A percentile compares a stretch with the other conserved stretches of the same genome.
Conservation (phyloP, 2,113 vertebrate genomes). For the Lagopus muta region DNA sequence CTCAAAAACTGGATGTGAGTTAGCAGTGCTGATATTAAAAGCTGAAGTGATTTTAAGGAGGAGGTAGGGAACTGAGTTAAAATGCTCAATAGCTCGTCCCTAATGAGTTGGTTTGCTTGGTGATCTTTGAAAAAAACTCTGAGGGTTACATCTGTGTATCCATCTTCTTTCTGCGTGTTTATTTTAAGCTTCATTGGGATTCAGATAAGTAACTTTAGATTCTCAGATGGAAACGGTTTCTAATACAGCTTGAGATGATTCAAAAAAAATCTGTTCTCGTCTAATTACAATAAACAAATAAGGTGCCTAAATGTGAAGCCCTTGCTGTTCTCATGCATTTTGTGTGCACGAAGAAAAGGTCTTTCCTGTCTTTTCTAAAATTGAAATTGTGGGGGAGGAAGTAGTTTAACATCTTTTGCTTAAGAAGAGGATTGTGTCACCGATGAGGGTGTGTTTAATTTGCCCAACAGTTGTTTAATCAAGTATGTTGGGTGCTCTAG, state of each 20-base stretch:
- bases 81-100: not conserved
- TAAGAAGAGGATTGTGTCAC: conserved; percentile 41
- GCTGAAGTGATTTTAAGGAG: not conserved
- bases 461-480: conserved; percentile 48
- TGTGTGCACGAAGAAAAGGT: not conserved
- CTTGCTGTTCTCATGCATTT: not conserved
- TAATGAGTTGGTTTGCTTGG: not conserved
- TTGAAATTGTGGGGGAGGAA: not conserved
- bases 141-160: not conserved
- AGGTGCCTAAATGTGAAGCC: not conserved
- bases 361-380: not conserved
- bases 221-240: not conserved
- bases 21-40: not conserved
- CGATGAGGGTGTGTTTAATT: conserved; percentile 53
- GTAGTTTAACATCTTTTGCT: conserved; percentile 27
- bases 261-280: not conserved
- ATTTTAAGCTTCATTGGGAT: not conserved
- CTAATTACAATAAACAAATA: not conserved
- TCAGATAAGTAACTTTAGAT: not conserved
- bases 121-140: not conserved
- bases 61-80: not conserved
- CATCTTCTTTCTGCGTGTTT: conserved; percentile 1
- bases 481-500: not conserved
- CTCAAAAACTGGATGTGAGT: not conserved
- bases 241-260: not conserved